A percentile compares a stretch with the other conserved stretches of the same genome.
Conservation (phyloP, 2,888 invertebrate genomes). For the Oasisia sp. region DNA sequence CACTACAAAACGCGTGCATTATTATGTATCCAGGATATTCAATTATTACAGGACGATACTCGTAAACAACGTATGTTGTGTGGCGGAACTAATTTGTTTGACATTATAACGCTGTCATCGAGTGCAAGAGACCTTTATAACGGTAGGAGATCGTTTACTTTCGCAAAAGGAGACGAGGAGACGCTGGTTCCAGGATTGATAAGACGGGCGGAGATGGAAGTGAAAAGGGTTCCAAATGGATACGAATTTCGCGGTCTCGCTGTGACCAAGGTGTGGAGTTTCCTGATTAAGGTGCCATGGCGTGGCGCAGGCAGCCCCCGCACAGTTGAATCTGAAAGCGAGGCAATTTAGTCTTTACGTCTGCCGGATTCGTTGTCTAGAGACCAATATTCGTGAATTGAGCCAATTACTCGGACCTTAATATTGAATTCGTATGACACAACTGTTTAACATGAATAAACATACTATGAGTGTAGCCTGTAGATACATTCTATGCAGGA, state of each 20-base stretch:
- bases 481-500: not conserved
- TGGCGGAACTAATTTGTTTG: too few relatives aligned
- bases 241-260: too few relatives aligned
- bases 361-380: not conserved
- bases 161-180: not conserved
- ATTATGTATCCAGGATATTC: too few relatives aligned
- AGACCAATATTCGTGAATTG: not conserved
- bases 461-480: not conserved
- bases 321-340: not conserved
- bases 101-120: too few relatives aligned
- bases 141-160: too few relatives aligned
- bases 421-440: conserved; percentile 17
- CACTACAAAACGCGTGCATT: too few relatives aligned
- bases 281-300: not conserved
- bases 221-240: not conserved
- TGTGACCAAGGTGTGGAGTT: too few relatives aligned
- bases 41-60: too few relatives aligned
- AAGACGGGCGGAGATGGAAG: not conserved
- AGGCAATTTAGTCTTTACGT: not conserved
- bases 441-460: not conserved
- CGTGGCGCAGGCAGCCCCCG: not conserved
- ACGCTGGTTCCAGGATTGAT: not conserved
- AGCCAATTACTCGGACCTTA: not conserved
- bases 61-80: too few relatives aligned
- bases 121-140: too few relatives aligned